A percentile compares a stretch with the other conserved stretches of the same genome.
Conservation (phyloP, 1,140 invertebrate species). For the Mactra quadrangularis region DNA sequence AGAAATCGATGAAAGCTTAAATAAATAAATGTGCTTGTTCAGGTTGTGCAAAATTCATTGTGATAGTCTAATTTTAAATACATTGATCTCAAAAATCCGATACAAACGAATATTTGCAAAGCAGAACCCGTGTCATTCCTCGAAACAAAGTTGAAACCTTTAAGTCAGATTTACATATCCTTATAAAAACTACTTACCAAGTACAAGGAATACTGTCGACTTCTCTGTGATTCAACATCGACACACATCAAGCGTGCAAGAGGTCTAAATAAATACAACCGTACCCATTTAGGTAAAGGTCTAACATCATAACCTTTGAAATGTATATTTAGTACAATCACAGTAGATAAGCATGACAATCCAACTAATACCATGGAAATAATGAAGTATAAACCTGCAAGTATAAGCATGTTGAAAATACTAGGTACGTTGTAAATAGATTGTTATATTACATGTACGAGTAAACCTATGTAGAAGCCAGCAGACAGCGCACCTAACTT, state of each 20-base stretch:
- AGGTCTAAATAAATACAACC: not conserved
- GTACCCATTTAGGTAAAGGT: constrained; percentile 13
- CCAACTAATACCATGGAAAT: constrained; percentile 45
- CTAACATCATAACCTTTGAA: constrained; percentile 8
- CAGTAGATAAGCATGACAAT: constrained; percentile 28
- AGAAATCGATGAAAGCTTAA: not conserved
- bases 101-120: too few relatives aligned
- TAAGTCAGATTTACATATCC: not conserved
- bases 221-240: not conserved
- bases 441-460: too few relatives aligned
- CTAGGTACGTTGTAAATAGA: too few relatives aligned
- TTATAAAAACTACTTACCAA: not conserved
- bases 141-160: not conserved
- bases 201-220: not conserved
- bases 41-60: not conserved
- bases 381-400: constrained; percentile 48
- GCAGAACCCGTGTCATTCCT: too few relatives aligned
- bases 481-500: too few relatives aligned
- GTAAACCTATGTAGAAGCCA: too few relatives aligned
- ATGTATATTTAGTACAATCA: constrained; percentile 40
- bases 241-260: constrained; percentile 20
- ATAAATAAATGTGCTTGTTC: not conserved
- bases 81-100: not conserved
- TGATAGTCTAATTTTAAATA: not conserved
- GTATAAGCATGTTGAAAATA: too few relatives aligned